A percentile compares a stretch with the other conserved stretches of the same genome.
These are phyloP conservation scores for Triplophysa yarkandensis DNA, from an alignment of 2,797 vertebrate species.

Conservation along the genomic window DNA sequence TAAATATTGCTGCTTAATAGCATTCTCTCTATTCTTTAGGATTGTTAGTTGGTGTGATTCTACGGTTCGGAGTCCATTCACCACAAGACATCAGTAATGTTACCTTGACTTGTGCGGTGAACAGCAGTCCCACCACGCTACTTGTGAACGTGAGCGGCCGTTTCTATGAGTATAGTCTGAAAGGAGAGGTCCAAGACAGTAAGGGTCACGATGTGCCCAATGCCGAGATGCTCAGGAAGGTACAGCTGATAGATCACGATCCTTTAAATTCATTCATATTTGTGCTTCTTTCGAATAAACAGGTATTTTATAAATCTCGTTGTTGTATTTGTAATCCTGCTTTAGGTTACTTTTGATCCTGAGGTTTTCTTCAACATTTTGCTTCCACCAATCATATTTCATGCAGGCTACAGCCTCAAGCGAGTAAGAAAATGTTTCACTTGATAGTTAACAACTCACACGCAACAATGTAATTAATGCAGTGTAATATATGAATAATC, in stretches of 20 bases:
- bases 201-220: slow-evolving; percentile 89
- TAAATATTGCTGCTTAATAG: background rate
- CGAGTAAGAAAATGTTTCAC: slow-evolving; percentile 77
- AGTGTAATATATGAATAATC: too few species aligned
- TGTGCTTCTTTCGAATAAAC: background rate
- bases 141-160: slow-evolving; percentile 94
- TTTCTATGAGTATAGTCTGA: slow-evolving; percentile 93
- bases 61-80: slow-evolving; percentile 90
- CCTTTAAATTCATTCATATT: background rate
- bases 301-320: background rate
- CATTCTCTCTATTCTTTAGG: slow-evolving; percentile 69
- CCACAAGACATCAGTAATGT: slow-evolving; percentile 85
- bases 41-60: slow-evolving; percentile 88
- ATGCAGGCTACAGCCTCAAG: slow-evolving; percentile 97
- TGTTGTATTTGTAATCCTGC: background rate
- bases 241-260: slow-evolving; percentile 56
- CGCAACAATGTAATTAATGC: too few species aligned
- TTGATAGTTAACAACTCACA: background rate
- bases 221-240: slow-evolving; percentile 96
- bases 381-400: slow-evolving; percentile 98
- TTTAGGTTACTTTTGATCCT: slow-evolving; percentile 96
- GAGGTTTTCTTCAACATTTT: slow-evolving; percentile 99
- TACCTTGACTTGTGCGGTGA: slow-evolving; percentile 86
- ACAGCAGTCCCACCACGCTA: slow-evolving; percentile 87
- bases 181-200: slow-evolving; percentile 86